phyloP scores from a whole-genome alignment of 2,888 invertebrate species.

The Leistus spinibarbis region DNA sequence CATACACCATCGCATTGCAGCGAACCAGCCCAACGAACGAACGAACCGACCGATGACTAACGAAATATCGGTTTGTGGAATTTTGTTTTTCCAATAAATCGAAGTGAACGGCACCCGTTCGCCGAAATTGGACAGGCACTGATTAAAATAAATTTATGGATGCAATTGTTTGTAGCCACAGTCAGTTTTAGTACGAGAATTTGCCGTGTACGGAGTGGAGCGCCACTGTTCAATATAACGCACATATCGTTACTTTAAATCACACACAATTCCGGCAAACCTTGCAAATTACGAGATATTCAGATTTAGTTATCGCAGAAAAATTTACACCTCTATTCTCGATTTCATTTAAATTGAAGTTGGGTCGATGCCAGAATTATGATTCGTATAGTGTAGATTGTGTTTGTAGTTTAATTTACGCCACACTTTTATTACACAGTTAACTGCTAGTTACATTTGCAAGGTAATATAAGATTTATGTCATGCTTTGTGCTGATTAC shows the following conservation, averaged over 20 bases:
- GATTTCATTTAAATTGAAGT: not conserved
- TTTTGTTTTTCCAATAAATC: slow-evolving; percentile 39
- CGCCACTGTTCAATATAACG: not conserved
- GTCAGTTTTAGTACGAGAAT: slow-evolving; percentile 18
- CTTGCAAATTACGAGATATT: not conserved
- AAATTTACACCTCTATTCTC: not conserved
- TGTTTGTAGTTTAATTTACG: no score
- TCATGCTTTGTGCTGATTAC: no score
- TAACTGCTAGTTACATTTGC: no score
- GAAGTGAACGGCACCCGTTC: slow-evolving; percentile 33
- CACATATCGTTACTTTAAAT: not conserved
- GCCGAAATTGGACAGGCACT: slow-evolving; percentile 39
- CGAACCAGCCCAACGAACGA: slow-evolving; percentile 13
- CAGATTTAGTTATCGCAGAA: not conserved
- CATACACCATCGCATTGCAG: not conserved
- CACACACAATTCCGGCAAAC: not conserved
- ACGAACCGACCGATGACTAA: slow-evolving; percentile 10
- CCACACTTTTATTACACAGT: no score
- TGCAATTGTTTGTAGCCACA: slow-evolving; percentile 37
- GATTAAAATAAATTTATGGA: slow-evolving; percentile 39
- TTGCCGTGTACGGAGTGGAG: not conserved
- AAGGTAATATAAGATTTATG: no score
- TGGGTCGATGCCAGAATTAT: not conserved
- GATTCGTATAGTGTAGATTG: not conserved
- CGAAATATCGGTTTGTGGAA: slow-evolving; percentile 13